Percentiles rank a stretch among this genome's conserved stretches.
phyloP scores from a whole-genome alignment of 1,140 invertebrate genomes.

The Drosophila varians region DNA sequence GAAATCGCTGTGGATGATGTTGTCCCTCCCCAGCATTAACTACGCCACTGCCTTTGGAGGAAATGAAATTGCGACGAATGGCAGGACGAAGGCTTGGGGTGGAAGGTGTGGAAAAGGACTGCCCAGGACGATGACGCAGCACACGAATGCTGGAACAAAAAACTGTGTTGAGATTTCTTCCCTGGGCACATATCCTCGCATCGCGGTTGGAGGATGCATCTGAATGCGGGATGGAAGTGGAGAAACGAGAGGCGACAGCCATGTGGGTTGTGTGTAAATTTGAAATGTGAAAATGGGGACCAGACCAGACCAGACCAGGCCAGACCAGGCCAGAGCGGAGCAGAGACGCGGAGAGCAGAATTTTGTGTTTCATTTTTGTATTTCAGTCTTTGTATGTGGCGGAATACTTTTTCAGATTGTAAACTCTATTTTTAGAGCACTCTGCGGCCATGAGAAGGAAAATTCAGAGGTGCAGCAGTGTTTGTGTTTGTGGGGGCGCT shows the following conservation, averaged over 20 bases:
- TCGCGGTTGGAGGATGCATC: slow-evolving; percentile 23
- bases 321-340: neutral
- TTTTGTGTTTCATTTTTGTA: slow-evolving; percentile 32
- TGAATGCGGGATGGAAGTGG: slow-evolving; percentile 18
- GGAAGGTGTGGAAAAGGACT: slow-evolving; percentile 13
- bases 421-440: slow-evolving; percentile 80
- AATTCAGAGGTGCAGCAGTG: too few relatives aligned
- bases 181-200: slow-evolving; percentile 40
- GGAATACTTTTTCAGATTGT: slow-evolving; percentile 81
- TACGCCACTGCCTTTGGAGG: slow-evolving; percentile 11
- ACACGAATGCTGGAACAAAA: slow-evolving; percentile 12
- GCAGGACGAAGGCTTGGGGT: slow-evolving; percentile 17
- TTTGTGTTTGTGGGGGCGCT: slow-evolving; percentile 58
- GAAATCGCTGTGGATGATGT: too few relatives aligned
- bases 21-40: neutral
- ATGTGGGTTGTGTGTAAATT: slow-evolving; percentile 31
- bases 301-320: slow-evolving; percentile 4
- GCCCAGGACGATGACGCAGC: slow-evolving; percentile 69
- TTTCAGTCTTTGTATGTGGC: slow-evolving; percentile 72
- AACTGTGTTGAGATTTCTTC: slow-evolving; percentile 69
- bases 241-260: slow-evolving; percentile 17
- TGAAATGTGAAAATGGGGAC: slow-evolving; percentile 60
- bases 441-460: too few relatives aligned
- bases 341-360: neutral
- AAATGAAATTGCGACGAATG: slow-evolving; percentile 20